Conservation (phyloP, 2,888 invertebrate genomes). For the Cepaea hortensis region DNA sequence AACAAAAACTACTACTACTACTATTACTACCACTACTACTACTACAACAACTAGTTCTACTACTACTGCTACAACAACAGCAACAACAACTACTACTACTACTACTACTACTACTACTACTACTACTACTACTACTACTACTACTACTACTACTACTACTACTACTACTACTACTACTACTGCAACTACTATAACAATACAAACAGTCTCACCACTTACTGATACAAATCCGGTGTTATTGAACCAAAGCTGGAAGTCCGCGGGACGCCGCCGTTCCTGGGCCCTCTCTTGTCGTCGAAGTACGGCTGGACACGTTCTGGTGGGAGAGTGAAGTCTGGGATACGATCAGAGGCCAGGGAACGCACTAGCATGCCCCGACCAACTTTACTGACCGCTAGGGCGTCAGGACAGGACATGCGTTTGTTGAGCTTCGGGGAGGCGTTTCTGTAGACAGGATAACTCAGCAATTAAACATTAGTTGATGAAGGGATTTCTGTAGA, state of each 20-base stretch:
- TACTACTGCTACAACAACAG: too few species aligned
- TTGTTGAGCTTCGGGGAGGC: slow-evolving; percentile 56
- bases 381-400: slow-evolving; percentile 7
- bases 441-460: slow-evolving; percentile 47
- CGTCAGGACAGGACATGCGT: slow-evolving; percentile 60
- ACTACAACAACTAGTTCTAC: too few species aligned
- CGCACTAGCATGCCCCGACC: slow-evolving; percentile 54
- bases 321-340: slow-evolving; percentile 63
- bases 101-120: too few species aligned
- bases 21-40: too few species aligned
- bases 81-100: too few species aligned
- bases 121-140: too few species aligned
- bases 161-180: too few species aligned
- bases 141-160: too few species aligned
- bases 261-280: slow-evolving; percentile 12
- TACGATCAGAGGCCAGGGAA: slow-evolving; percentile 57
- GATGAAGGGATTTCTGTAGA: too few species aligned
- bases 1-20: too few species aligned
- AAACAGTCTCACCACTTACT: slow-evolving; percentile 49
- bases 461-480: not conserved
- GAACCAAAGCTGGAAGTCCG: slow-evolving; percentile 48
- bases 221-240: slow-evolving; percentile 62
- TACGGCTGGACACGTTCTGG: slow-evolving; percentile 64
- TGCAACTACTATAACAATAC: too few species aligned
- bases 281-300: slow-evolving; percentile 42